Percentiles rank a stretch among this genome's conserved stretches.
These are phyloP conservation scores for Cossypha polioptera DNA, from an alignment of 2,797 vertebrate species.

Conservation along the genomic window DNA sequence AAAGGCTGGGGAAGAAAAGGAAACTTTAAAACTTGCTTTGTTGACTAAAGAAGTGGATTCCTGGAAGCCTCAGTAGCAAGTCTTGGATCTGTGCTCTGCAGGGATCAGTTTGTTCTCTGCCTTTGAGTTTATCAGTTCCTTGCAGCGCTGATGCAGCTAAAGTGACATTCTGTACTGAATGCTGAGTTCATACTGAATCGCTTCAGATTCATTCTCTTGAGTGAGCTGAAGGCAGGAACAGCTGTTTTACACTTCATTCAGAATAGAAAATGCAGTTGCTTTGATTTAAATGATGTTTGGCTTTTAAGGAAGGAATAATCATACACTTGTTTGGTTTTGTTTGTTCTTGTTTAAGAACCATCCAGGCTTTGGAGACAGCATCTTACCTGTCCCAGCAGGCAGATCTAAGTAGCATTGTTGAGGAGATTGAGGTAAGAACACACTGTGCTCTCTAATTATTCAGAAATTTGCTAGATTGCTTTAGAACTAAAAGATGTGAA, in stretches of 20 bases:
- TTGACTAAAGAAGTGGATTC: not conserved
- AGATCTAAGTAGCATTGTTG: slow-evolving; percentile 89
- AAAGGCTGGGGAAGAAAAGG: not conserved
- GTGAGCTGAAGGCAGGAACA: not conserved
- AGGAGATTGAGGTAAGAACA: slow-evolving; percentile 92
- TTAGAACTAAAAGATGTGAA: not conserved
- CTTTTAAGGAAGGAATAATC: not conserved
- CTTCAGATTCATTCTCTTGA: not conserved
- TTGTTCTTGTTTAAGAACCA: slow-evolving; percentile 81
- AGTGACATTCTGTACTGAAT: not conserved
- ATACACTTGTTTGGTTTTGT: not conserved
- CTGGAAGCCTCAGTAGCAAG: not conserved
- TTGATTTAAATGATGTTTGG: not conserved
- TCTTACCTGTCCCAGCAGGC: slow-evolving; percentile 92
- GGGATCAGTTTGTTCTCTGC: not conserved
- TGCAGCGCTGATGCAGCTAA: fast-evolving
- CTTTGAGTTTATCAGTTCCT: not conserved
- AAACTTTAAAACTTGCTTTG: not conserved
- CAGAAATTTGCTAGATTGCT: not conserved
- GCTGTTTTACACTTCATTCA: not conserved
- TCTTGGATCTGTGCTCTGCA: not conserved
- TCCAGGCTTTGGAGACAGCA: slow-evolving; percentile 89
- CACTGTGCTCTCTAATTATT: not conserved
- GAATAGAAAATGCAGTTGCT: not conserved
- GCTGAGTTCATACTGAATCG: not conserved